These are phyloP conservation scores for Oceanites oceanicus DNA, from an alignment of 2,113 vertebrate genomes.

Conservation along the genomic window DNA sequence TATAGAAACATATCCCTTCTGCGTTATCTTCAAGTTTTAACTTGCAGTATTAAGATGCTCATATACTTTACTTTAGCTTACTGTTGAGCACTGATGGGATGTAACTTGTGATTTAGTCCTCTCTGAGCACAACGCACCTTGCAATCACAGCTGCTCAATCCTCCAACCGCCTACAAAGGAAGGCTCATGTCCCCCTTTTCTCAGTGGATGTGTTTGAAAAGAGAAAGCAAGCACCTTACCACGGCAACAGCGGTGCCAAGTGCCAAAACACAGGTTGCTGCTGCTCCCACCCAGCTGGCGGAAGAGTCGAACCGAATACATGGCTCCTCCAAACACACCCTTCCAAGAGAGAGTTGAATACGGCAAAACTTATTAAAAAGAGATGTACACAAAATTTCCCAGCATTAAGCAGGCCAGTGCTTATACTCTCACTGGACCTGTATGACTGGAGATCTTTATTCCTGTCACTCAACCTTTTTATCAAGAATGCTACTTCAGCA, in stretches of 20 bases:
- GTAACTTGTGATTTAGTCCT: background rate
- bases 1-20: background rate
- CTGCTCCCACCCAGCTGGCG: background rate
- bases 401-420: background rate
- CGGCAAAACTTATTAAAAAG: background rate
- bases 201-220: background rate
- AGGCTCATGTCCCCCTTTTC: background rate
- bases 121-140: background rate
- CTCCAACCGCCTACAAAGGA: background rate
- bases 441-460: background rate
- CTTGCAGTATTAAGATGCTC: background rate
- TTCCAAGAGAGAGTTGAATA: background rate
- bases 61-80: background rate
- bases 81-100: background rate
- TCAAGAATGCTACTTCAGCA: background rate
- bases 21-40: background rate
- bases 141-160: background rate
- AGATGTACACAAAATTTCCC: background rate
- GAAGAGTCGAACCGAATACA: rapidly evolving
- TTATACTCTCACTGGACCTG: background rate
- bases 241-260: background rate
- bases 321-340: background rate
- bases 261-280: background rate
- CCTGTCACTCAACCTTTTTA: background rate
- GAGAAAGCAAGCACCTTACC: background rate